Evolutionary conservation across 2,113 vertebrate genomes (phyloP).

Genomic region (Colaptes auratus): DNA sequence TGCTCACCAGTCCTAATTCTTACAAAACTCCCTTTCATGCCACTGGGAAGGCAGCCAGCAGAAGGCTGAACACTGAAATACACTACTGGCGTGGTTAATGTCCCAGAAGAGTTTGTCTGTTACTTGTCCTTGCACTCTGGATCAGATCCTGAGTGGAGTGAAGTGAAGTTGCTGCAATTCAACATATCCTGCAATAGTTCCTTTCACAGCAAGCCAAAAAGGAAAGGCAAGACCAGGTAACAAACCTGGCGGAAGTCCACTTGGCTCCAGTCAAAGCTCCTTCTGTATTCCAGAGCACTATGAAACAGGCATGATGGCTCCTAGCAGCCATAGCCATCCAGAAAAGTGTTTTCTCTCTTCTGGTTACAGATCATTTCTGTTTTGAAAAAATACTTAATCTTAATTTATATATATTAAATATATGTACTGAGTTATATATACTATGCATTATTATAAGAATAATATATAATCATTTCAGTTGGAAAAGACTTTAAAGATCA

Average conservation of each 20-base stretch:
- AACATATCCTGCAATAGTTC: not conserved
- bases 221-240: not conserved
- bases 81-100: not conserved
- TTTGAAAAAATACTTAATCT: not conserved
- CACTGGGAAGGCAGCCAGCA: not conserved
- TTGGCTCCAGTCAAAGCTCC: not conserved
- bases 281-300: not conserved
- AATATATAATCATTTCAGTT: not conserved
- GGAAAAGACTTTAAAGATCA: too few relatives aligned
- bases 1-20: not conserved
- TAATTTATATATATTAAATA: not conserved
- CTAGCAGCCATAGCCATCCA: not conserved
- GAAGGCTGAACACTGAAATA: not conserved
- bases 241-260: not conserved
- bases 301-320: too few relatives aligned
- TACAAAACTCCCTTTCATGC: not conserved
- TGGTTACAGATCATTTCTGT: not conserved
- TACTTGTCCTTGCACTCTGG: not conserved
- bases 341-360: not conserved
- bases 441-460: too few relatives aligned
- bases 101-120: not conserved
- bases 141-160: fast-evolving
- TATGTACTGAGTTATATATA: too few relatives aligned
- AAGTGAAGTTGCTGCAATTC: not conserved
- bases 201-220: not conserved